Evolutionary conservation across 2,888 invertebrate species (phyloP).

Genomic region (Ectropis crepuscularia): DNA sequence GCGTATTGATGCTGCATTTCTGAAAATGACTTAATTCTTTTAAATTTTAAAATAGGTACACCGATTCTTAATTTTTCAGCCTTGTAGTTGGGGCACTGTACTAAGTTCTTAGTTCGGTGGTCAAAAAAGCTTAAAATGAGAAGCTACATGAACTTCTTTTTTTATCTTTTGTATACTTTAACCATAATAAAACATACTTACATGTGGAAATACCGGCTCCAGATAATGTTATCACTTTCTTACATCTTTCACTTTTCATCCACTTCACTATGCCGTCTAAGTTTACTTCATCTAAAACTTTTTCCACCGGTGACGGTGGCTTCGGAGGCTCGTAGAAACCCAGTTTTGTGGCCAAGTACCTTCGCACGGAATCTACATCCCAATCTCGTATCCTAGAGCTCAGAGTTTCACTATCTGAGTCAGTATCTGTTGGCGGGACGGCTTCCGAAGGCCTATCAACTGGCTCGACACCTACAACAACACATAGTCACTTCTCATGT

Average conservation of each 20-base stretch:
- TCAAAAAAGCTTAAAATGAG: background rate
- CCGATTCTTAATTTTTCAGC: too few relatives aligned
- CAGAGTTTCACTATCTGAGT: constrained; percentile 57
- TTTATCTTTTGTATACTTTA: background rate
- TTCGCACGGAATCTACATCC: constrained; percentile 86
- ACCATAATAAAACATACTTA: constrained; percentile 74
- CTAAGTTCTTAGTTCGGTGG: too few relatives aligned
- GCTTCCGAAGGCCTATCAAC: constrained; percentile 52
- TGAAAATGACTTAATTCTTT: background rate
- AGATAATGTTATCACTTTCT: constrained; percentile 95
- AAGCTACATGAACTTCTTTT: background rate
- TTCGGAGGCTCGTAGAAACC: constrained; percentile 81
- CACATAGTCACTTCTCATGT: constrained; percentile 28
- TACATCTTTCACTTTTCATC: constrained; percentile 90
- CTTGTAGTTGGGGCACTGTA: too few relatives aligned
- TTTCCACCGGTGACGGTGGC: constrained; percentile 59
- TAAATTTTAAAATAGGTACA: too few relatives aligned
- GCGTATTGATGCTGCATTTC: too few relatives aligned
- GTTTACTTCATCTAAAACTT: constrained; percentile 88
- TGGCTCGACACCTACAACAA: constrained; percentile 60
- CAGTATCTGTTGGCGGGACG: constrained; percentile 75
- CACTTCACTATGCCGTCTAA: constrained; percentile 92
- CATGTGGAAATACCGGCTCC: constrained; percentile 99
- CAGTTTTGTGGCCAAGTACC: constrained; percentile 87
- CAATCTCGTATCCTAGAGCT: constrained; percentile 73